Evolutionary conservation across 1,140 invertebrate genomes (phyloP).

Genomic region (Macrosteles quadrilineatus): DNA sequence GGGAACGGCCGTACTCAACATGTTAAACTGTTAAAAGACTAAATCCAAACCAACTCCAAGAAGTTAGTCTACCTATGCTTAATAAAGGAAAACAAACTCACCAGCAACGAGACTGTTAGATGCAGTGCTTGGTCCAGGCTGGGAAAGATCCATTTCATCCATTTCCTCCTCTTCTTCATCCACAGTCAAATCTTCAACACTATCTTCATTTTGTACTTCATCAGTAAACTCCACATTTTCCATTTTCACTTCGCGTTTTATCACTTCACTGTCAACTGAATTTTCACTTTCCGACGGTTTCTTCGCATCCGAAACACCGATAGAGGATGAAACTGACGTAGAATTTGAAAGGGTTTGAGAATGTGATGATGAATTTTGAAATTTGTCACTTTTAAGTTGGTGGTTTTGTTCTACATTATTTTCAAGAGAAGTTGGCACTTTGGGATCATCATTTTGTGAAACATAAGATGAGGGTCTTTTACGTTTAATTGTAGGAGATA

Average conservation of each 20-base stretch:
- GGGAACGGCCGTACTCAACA: too few species aligned
- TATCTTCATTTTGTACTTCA: constrained; percentile 39
- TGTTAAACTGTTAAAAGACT: too few species aligned
- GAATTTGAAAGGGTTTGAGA: background rate
- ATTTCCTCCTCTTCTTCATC: constrained; percentile 40
- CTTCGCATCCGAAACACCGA: background rate
- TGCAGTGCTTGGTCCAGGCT: constrained; percentile 38
- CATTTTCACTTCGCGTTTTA: constrained; percentile 21
- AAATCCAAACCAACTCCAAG: too few species aligned
- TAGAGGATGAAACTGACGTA: background rate
- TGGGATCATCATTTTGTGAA: constrained; percentile 17
- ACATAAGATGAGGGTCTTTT: constrained; percentile 14
- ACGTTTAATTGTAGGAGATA: constrained; percentile 19
- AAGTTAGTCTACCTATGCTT: too few species aligned
- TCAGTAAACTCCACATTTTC: constrained; percentile 26
- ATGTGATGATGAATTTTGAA: too few species aligned
- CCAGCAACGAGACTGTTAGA: constrained; percentile 35
- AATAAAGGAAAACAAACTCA: too few species aligned
- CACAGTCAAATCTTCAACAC: constrained; percentile 40
- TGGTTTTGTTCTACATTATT: constrained; percentile 9
- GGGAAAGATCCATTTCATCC: constrained; percentile 37
- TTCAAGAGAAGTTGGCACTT: constrained; percentile 3
- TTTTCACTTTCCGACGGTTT: constrained; percentile 1
- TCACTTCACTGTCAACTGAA: constrained; percentile 2
- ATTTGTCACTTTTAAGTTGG: background rate